Percentiles rank a stretch among this genome's conserved stretches.
Conservation (phyloP, 1,140 invertebrate species). For the Goniozus legneri region DNA sequence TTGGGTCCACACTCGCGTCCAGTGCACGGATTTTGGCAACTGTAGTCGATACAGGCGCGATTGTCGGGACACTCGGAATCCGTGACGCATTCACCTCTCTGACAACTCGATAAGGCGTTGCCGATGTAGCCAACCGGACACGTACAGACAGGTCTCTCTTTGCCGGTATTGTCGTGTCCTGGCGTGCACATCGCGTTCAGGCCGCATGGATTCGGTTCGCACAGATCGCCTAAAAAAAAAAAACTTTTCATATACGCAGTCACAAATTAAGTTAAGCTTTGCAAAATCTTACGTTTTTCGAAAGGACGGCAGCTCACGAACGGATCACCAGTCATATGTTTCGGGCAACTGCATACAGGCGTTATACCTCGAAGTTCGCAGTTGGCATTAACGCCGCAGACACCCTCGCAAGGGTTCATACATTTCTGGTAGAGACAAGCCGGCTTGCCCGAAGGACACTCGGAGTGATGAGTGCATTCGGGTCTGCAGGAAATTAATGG, state of each 20-base stretch:
- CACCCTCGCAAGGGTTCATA: conserved; percentile 74
- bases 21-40: conserved; percentile 72
- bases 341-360: conserved; percentile 81
- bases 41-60: conserved; percentile 70
- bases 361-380: conserved; percentile 73
- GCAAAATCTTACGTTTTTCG: conserved; percentile 61
- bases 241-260: too few relatives aligned
- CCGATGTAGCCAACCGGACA: conserved; percentile 77
- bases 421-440: conserved; percentile 79
- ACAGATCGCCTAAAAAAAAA: conserved; percentile 65
- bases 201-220: conserved; percentile 81
- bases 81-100: conserved; percentile 70
- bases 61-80: conserved; percentile 71
- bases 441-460: conserved; percentile 72
- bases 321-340: conserved; percentile 82
- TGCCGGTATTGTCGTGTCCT: conserved; percentile 74
- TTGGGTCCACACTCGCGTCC: conserved; percentile 66
- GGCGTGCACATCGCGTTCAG: conserved; percentile 76
- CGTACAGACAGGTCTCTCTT: conserved; percentile 78
- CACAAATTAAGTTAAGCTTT: conserved; percentile 1
- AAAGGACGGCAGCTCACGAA: conserved; percentile 78
- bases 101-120: conserved; percentile 70
- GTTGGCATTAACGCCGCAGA: conserved; percentile 76
- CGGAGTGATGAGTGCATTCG: conserved; percentile 69
- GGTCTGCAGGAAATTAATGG: conserved; percentile 68